Evolutionary conservation across 2,797 vertebrate genomes (phyloP), one percentile per base, ranked within the genome.

Genomic region (Trichosurus vulpecula): DNA sequence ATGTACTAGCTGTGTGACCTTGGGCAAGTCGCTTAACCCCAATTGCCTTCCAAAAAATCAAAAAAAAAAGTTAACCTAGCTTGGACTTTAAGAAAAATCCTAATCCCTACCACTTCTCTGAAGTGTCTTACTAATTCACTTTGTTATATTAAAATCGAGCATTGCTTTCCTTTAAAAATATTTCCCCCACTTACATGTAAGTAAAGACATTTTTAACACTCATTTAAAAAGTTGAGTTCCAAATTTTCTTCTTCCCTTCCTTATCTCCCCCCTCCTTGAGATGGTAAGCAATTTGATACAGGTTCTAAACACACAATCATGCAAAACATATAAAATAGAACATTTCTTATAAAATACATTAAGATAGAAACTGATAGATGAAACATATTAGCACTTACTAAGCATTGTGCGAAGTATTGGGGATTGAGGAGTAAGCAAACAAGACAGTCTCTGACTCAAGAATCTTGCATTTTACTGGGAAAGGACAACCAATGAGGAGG

Each of bases 91-190:
- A 52, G 10, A 90, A 54, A 29, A 87, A 12, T 1, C 2, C 12
- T 27, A 8, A 30, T 6, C 16, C 31, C 47, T 51, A 5, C 1
- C 35, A 9, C 35, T 16, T 52, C 6, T 30, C 19, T 2, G 1
- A 57, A 4, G 19, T 3, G 0, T 52, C 0, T 16, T 9, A 54
- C 4, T 52, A 16, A 0, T 16, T 12, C 0, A 1, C 31, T 90
- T 92, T 6, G 52, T n/a, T 51, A 56, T 56, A 93, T 92, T 87
- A 56, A 87, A 81, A 51, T 35, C 66, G 52, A 87, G 19, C 57
- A n/a, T n/a, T 12, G 58, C 10, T 58, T 29, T 57, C 9, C 16
- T 58, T 58, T 31, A 58, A 58, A 30, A 12, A 58, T 58, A 56
- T 35, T 35, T 66, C 35, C 5, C 35, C n/a, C 66, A 25, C 74